Evolutionary conservation across 92 coral and sea anemone genomes (phyloP), one percentile per base, ranked within the genome.

Genomic region (Epizoanthus stellaris): DNA sequence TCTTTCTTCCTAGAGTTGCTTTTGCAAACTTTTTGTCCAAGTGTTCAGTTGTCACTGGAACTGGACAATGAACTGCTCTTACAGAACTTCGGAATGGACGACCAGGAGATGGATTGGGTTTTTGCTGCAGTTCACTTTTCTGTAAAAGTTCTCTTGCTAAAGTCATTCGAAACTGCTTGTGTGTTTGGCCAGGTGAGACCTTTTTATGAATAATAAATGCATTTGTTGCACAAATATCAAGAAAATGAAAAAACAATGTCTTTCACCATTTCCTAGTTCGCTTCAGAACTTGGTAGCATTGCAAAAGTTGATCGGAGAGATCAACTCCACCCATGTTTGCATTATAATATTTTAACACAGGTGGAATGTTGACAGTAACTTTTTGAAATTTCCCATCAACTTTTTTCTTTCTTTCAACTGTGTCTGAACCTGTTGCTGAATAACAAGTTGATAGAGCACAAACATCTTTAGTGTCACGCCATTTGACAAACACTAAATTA

Each of bases 191-290:
- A 36, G 10, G 62, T 57, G 62, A 42, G 12, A 73, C 23, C 60
- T 47, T 15, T 10, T 40, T 54, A 34, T 72, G 80, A 56, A 83
- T 45, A 59, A 83, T 73, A 75, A 11, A 85, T 21, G 75, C 73
- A 75, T 85, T 85, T 30, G 80, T 66, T 16, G 75, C 76, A 21
- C 74, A 25, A 67, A 75, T 49, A 75, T 85, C 83, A 66, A 75
- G 53, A 67, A 75, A 85, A 49, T 85, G 89, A 16, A 86, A 80
- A 80, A 86, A 80, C 81, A 77, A 71, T 20, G 89, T 86, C 59
- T 86, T 80, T 80, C 90, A 87, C 90, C 76, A 81, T 63, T 87
- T 87, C 40, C 86, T n/a, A 5, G 80, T 87, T 57, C 73, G 60
- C 47, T 66, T 8, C 72, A 86, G 36, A 43, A 71, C 67, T 47